A percentile compares a stretch with the other conserved stretches of the same genome.
These are phyloP conservation scores for Edolisoma coerulescens DNA, from an alignment of 2,113 vertebrate species.

Conservation along the genomic window DNA sequence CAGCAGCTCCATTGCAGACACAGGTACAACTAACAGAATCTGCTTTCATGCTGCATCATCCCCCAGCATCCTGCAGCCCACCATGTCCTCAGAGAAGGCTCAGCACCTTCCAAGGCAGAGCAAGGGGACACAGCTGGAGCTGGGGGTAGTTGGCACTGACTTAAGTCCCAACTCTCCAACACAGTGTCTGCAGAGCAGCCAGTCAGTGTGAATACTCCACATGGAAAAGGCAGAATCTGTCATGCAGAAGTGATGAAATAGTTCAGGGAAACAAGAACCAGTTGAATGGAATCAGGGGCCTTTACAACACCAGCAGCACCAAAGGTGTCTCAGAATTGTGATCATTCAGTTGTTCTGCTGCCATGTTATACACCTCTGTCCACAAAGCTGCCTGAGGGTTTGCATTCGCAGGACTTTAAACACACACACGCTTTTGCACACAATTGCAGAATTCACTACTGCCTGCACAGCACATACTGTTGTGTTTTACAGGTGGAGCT, in stretches of 20 bases:
- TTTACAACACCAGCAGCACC: background rate
- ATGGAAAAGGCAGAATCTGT: background rate
- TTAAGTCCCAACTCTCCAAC: background rate
- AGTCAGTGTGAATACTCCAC: background rate
- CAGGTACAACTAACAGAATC: background rate
- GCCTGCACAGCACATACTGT: background rate
- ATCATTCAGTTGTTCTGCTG: background rate
- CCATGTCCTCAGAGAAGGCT: background rate
- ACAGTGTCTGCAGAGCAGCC: background rate
- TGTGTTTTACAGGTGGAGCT: background rate
- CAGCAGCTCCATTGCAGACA: background rate
- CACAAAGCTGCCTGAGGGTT: background rate
- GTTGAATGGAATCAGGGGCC: background rate
- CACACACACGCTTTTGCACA: background rate
- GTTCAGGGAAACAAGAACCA: background rate
- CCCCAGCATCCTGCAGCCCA: background rate
- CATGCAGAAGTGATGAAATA: background rate
- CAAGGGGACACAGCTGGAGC: background rate
- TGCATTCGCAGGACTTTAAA: background rate
- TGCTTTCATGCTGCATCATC: background rate
- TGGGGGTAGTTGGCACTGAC: background rate
- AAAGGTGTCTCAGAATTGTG: background rate
- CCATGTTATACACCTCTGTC: background rate
- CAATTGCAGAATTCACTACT: background rate
- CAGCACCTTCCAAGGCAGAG: background rate